These are phyloP conservation scores for Lycaon pictus DNA, from an alignment of 2,113 vertebrate genomes.

Conservation along the genomic window DNA sequence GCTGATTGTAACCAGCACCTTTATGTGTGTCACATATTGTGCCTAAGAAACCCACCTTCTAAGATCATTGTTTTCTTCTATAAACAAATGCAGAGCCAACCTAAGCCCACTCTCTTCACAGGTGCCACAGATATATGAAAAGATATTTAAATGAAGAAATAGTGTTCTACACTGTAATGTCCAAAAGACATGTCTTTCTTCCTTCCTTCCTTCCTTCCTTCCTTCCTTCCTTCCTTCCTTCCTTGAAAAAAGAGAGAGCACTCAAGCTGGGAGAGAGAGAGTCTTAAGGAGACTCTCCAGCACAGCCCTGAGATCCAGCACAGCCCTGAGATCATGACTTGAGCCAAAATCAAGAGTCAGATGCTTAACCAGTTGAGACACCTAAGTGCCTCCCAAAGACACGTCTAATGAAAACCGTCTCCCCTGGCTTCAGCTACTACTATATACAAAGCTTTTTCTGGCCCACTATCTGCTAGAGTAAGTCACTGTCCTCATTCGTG, in stretches of 20 bases:
- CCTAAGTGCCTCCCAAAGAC: not conserved
- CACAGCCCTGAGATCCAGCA: not conserved
- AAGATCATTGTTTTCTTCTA: not conserved
- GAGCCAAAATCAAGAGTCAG: not conserved
- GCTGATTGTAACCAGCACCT: not conserved
- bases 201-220: too few relatives aligned
- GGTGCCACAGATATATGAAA: not conserved
- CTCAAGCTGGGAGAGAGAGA: not conserved
- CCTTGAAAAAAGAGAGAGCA: not conserved
- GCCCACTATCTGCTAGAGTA: not conserved
- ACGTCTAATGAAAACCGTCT: not conserved
- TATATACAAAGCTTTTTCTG: not conserved
- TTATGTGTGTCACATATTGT: not conserved
- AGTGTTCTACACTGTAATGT: not conserved
- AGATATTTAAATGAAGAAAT: not conserved
- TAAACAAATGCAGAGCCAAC: not conserved
- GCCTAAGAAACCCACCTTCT: not conserved
- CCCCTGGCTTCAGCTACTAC: not conserved
- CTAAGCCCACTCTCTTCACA: not conserved
- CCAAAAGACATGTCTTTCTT: not conserved
- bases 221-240: not conserved
- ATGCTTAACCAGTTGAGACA: not conserved
- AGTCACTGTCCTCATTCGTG: not conserved
- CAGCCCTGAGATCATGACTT: not conserved
- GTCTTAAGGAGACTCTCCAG: not conserved